Evolutionary conservation across 2,888 invertebrate species (phyloP).

Genomic region (Ormyrus rosae): DNA sequence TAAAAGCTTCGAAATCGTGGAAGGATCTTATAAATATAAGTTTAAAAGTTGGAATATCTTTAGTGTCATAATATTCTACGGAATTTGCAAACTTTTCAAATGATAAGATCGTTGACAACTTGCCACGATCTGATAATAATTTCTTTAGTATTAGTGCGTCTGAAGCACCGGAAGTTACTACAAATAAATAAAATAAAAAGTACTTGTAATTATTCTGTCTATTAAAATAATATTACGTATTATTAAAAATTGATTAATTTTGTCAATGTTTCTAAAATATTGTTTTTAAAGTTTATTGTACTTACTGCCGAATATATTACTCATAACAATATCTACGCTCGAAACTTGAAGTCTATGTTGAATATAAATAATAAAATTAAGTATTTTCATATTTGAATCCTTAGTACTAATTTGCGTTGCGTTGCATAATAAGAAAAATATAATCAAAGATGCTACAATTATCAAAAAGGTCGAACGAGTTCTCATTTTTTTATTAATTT

Average conservation of each 20-base stretch:
- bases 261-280: not conserved
- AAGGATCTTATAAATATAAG: slow-evolving; percentile 14
- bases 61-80: not conserved
- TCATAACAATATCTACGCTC: not conserved
- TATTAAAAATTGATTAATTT: not conserved
- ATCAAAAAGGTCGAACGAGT: too few species aligned
- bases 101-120: not conserved
- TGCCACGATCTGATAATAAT: not conserved
- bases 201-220: not conserved
- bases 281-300: not conserved
- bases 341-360: not conserved
- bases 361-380: slow-evolving; percentile 6
- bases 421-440: too few species aligned
- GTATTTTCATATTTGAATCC: too few species aligned
- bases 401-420: too few species aligned
- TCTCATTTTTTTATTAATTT: too few species aligned
- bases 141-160: not conserved
- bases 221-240: not conserved
- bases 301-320: slow-evolving; percentile 5
- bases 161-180: not conserved
- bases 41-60: not conserved
- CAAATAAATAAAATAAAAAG: not conserved
- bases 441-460: too few species aligned
- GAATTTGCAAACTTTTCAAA: not conserved
- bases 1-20: slow-evolving; percentile 54